These are phyloP conservation scores for Micromys minutus DNA, from an alignment of 2,113 vertebrate genomes.

Conservation along the genomic window DNA sequence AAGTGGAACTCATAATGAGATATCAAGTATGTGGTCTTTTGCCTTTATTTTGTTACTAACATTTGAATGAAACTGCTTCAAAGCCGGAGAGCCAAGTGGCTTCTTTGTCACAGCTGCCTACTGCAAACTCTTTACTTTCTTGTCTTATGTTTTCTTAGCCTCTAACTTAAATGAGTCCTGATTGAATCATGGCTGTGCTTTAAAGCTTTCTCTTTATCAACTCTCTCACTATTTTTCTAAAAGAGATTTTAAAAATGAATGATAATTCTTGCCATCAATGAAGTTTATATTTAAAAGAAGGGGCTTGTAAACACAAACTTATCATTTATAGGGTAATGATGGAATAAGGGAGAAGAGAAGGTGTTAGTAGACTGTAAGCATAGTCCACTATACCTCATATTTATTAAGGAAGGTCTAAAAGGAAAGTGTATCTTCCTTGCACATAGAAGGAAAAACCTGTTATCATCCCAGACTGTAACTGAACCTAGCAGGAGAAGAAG, in stretches of 20 bases:
- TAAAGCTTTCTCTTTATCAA: neutral
- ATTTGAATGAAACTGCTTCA: neutral
- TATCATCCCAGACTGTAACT: neutral
- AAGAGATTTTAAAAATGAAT: neutral
- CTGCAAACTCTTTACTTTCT: neutral
- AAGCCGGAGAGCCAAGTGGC: neutral
- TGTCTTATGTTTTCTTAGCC: neutral
- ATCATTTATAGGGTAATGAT: neutral
- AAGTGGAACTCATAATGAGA: neutral
- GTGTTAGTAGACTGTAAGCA: neutral
- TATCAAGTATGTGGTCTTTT: neutral
- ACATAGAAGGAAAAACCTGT: neutral
- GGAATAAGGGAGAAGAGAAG: neutral
- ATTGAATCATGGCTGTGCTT: neutral
- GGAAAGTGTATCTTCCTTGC: neutral
- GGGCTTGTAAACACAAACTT: neutral
- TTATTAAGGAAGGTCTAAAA: neutral
- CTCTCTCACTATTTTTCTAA: conserved; percentile 15
- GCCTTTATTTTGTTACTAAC: neutral
- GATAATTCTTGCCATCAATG: neutral
- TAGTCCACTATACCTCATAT: neutral
- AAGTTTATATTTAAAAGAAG: neutral
- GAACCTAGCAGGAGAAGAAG: neutral
- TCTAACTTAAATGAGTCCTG: neutral
- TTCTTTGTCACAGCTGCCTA: accelerated